Base-by-base conservation (phyloP, 92 coral and sea anemone genomes). In the Parazoanthus swiftii region DNA sequence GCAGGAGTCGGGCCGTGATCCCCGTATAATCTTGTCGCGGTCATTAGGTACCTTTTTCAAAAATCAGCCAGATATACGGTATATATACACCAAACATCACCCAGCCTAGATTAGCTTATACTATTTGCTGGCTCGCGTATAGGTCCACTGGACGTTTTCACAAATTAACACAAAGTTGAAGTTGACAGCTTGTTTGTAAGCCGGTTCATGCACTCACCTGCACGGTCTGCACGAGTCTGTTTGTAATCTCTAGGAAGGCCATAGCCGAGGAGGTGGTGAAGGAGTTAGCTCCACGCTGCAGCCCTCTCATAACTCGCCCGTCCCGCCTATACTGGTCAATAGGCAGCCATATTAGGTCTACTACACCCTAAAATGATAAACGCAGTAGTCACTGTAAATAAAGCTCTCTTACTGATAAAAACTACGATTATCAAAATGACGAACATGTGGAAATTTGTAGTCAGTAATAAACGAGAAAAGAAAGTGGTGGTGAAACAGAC, bases 241-340 rank as follows among this genome's bases (percentile, higher is more conserved):
- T 97, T 71, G 98, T 95, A 7, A 97, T 93, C 86, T 97, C 99
- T 73, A 97, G 85, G 66, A 97, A 95, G 9, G 99, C 99, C 99
- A 95, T 97, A 13, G 99, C 99, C 25, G 99, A 97, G 54, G 99
- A 97, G 36, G 98, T 97, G 37, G 98, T 97, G 86, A 97, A 97
- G 4, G 99, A 94, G 88, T 96, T 97, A 10, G 98, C 99, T 2
- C 99, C 99, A 38, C 99, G 92, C 88, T 97, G 99, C 14, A 97
- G 86, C 23, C 99, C 99, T 44, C 98, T 86, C 94, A 97, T 97
- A 39, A 97, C 98, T 10, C 99, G 99, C 43, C 99, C 99, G 85
- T 97, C 99, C 26, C 98, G 93, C 66, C 98, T 89, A 54, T 97
- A 97, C 91, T 97, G 99, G 66, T 97, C 99, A 51, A 97, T 96